Percentiles rank a stretch among this genome's conserved stretches.
Evolutionary conservation across 2,797 vertebrate species (phyloP).

Genomic region (Babyrousa celebensis): DNA sequence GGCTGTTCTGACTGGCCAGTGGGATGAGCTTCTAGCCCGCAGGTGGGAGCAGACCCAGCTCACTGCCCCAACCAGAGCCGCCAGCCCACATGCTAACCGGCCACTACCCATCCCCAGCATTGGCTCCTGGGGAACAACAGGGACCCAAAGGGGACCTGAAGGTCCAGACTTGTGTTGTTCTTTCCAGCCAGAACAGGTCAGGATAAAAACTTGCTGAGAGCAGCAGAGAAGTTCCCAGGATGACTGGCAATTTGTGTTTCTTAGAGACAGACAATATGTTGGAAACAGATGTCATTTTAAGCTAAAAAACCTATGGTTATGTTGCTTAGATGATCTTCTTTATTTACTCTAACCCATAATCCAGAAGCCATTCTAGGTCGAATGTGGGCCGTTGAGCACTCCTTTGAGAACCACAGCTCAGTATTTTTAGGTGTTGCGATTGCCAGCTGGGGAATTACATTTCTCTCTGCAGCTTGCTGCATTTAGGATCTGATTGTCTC

Average conservation of each 20-base stretch:
- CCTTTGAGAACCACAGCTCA: background rate
- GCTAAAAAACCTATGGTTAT: slow-evolving; percentile 77
- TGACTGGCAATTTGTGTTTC: slow-evolving; percentile 67
- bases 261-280: slow-evolving; percentile 70
- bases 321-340: slow-evolving; percentile 61
- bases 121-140: background rate
- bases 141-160: background rate
- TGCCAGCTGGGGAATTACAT: background rate
- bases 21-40: background rate
- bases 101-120: background rate
- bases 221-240: slow-evolving; percentile 38
- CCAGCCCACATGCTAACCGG: background rate
- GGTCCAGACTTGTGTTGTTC: background rate
- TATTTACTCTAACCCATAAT: slow-evolving; percentile 79
- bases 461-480: background rate
- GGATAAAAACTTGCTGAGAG: slow-evolving; percentile 26
- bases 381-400: slow-evolving; percentile 4
- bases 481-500: background rate
- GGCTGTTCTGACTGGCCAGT: background rate
- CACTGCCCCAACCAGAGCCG: too few species aligned
- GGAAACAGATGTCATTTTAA: slow-evolving; percentile 77
- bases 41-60: background rate
- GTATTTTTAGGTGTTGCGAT: slow-evolving; percentile 27
- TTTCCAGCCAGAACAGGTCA: background rate
- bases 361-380: slow-evolving; percentile 52